phyloP scores from a whole-genome alignment of 64 coral and sea anemone genomes.

The Cladopsammia gracilis region DNA sequence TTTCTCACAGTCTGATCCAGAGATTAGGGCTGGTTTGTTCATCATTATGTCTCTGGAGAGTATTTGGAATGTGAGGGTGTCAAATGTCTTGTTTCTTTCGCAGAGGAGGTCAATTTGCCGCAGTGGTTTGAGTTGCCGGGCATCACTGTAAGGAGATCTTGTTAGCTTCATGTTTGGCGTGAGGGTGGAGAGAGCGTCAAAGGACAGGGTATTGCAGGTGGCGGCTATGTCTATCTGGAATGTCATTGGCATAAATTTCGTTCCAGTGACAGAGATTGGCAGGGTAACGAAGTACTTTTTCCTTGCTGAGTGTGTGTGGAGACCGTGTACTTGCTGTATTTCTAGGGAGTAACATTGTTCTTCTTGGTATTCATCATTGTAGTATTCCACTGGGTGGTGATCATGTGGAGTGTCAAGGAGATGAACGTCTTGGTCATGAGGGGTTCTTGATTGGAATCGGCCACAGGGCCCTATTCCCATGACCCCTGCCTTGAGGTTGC shows the following conservation, averaged over 20 bases:
- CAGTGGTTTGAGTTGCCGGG: too few relatives aligned
- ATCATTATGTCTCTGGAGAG: constrained; percentile 4
- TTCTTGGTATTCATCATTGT: not conserved
- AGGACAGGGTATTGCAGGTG: constrained; percentile 58
- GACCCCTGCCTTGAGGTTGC: not conserved
- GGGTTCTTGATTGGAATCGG: not conserved
- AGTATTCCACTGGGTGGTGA: constrained; percentile 27
- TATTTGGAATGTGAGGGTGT: constrained; percentile 51
- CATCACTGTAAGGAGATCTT: too few relatives aligned
- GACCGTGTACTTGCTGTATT: constrained; percentile 9
- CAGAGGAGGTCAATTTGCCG: constrained; percentile 43
- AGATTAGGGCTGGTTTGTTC: constrained; percentile 46
- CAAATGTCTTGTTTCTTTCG: constrained; percentile 11
- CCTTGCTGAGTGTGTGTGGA: not conserved
- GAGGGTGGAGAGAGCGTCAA: too few relatives aligned
- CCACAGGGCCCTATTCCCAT: not conserved
- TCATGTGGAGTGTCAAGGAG: constrained; percentile 11
- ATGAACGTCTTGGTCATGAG: not conserved
- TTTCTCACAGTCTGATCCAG: constrained; percentile 22
- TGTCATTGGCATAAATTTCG: not conserved
- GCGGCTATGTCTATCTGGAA: constrained; percentile 69
- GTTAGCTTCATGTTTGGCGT: too few relatives aligned
- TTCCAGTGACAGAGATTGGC: constrained; percentile 22
- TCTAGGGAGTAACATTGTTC: constrained; percentile 31
- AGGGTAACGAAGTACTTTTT: constrained; percentile 18